These are phyloP conservation scores for Bombus fervidus DNA, from an alignment of 1,140 invertebrate species.

Conservation along the genomic window DNA sequence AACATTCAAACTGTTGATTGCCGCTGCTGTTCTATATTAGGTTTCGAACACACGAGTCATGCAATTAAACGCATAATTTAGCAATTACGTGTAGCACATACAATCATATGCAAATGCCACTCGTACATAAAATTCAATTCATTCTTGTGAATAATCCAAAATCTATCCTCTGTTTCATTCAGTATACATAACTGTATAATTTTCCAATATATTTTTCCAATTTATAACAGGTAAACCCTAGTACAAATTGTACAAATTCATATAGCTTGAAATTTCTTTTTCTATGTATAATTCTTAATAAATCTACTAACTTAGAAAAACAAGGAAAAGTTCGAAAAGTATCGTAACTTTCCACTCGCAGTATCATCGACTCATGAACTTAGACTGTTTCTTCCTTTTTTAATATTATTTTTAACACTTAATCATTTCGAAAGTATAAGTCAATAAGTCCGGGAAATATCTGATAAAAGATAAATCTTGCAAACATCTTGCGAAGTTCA, in stretches of 20 bases:
- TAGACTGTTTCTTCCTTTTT: neutral
- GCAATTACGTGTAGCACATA: neutral
- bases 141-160: neutral
- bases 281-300: too few species aligned
- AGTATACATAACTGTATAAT: too few species aligned
- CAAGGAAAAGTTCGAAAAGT: too few species aligned
- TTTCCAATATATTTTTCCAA: too few species aligned
- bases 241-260: too few species aligned
- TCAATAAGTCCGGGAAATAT: neutral
- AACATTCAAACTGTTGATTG: conserved; percentile 1
- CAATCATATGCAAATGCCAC: neutral
- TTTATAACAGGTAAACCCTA: too few species aligned
- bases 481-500: neutral
- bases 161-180: too few species aligned
- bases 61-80: conserved; percentile 35
- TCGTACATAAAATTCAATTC: neutral
- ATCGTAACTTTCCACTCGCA: too few species aligned
- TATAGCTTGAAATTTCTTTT: too few species aligned
- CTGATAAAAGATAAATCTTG: conserved; percentile 17
- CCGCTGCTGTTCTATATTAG: neutral
- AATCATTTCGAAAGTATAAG: neutral
- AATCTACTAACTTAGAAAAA: too few species aligned
- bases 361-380: neutral
- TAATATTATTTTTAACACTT: neutral
- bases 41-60: conserved; percentile 25